Percentiles rank a stretch among this genome's conserved stretches.
These are phyloP conservation scores for Aphodius granarius DNA, from an alignment of 2,888 invertebrate genomes.

Conservation along the genomic window DNA sequence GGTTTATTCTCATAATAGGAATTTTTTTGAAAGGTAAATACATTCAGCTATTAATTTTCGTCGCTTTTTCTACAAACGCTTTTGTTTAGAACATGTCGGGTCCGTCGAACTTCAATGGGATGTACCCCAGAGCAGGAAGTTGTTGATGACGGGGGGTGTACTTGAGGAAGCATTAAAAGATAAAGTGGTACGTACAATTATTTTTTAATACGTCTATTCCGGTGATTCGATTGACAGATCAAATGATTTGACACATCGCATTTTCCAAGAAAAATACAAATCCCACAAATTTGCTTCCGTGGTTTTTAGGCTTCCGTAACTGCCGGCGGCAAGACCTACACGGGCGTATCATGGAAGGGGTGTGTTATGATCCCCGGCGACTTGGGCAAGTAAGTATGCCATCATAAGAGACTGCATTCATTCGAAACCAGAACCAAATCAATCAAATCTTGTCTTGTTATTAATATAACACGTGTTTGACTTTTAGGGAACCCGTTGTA, in stretches of 20 bases:
- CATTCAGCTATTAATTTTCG: neutral
- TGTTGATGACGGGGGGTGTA: slow-evolving; percentile 8
- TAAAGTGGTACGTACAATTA: slow-evolving; percentile 3
- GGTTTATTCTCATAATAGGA: slow-evolving; percentile 18
- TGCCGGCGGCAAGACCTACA: neutral
- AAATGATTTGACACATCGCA: too few species aligned
- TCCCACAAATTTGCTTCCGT: too few species aligned
- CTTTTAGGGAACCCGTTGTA: neutral
- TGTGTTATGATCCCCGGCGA: neutral
- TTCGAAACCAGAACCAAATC: too few species aligned
- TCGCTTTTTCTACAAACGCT: neutral
- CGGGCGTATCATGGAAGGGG: neutral
- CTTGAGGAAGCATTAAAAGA: neutral
- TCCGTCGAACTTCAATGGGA: slow-evolving; percentile 4
- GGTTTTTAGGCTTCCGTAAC: neutral
- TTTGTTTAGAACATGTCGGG: neutral
- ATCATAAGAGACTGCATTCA: too few species aligned
- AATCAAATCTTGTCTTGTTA: too few species aligned
- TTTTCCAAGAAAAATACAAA: too few species aligned
- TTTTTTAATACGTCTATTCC: neutral
- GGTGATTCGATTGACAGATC: neutral
- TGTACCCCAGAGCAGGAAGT: slow-evolving; percentile 8
- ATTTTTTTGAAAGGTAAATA: slow-evolving; percentile 19
- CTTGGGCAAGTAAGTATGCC: neutral
- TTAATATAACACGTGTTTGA: neutral